Evolutionary conservation across 2,113 vertebrate genomes (phyloP).

Genomic region (Cryptomyrus ogoouensis): DNA sequence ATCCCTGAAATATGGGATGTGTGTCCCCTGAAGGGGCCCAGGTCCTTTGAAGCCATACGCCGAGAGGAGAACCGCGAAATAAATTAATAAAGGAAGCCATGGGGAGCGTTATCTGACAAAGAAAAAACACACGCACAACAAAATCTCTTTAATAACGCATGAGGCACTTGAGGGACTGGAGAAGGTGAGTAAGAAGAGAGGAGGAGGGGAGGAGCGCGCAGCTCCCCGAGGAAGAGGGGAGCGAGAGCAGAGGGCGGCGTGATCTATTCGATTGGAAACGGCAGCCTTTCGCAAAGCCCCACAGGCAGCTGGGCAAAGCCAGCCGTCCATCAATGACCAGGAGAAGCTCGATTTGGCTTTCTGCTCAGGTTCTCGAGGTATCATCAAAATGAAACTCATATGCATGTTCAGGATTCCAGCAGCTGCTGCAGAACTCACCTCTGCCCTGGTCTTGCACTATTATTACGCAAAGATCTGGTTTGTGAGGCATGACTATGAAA

Average conservation of each 20-base stretch:
- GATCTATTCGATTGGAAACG: neutral
- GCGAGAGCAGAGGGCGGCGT: neutral
- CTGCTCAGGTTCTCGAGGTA: neutral
- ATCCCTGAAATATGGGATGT: neutral
- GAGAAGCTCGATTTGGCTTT: neutral
- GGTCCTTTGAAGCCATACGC: neutral
- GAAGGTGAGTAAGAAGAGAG: neutral
- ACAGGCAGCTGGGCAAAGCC: neutral
- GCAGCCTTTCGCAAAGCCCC: neutral
- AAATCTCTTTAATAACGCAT: slow-evolving; percentile 17
- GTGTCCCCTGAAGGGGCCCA: neutral
- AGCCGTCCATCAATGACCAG: neutral
- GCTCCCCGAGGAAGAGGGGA: neutral
- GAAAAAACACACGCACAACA: neutral
- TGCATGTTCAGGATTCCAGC: neutral
- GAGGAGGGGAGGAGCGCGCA: neutral
- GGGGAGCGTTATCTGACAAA: slow-evolving; percentile 1
- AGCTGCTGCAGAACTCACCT: neutral
- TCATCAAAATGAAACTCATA: neutral
- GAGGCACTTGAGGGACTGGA: neutral
- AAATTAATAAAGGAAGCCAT: slow-evolving; percentile 12
- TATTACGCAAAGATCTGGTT: neutral
- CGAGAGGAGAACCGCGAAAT: neutral
- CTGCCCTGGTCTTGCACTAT: neutral
- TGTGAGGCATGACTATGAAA: neutral